These are phyloP conservation scores for Acanthoscelides obtectus DNA, from an alignment of 2,888 invertebrate species.

Conservation along the genomic window DNA sequence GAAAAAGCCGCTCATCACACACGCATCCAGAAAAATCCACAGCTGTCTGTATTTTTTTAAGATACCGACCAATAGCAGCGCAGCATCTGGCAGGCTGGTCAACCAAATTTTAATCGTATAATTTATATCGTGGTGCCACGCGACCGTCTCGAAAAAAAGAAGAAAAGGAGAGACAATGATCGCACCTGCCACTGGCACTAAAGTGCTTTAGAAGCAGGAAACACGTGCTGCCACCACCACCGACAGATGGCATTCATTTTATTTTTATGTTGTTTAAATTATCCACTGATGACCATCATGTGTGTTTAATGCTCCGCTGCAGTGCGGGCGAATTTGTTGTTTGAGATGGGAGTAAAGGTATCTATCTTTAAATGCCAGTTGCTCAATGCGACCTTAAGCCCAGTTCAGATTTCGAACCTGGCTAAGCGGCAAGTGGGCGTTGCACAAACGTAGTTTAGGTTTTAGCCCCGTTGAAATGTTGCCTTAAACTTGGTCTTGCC, in stretches of 20 bases:
- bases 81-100: conserved; percentile 30
- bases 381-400: too few species aligned
- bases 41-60: conserved; percentile 3
- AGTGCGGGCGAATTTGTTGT: background rate
- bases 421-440: too few species aligned
- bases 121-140: conserved; percentile 36
- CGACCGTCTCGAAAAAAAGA: conserved; percentile 28
- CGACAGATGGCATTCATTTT: conserved; percentile 25
- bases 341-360: too few species aligned
- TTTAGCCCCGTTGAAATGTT: too few species aligned
- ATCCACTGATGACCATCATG: conserved; percentile 1
- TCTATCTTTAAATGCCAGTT: too few species aligned
- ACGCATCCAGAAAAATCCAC: conserved; percentile 1
- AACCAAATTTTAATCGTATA: conserved; percentile 33
- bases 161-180: conserved; percentile 26
- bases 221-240: conserved; percentile 23
- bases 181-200: conserved; percentile 34
- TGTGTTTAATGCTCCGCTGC: background rate
- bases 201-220: conserved; percentile 27
- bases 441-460: too few species aligned
- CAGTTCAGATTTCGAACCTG: too few species aligned
- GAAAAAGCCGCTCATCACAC: background rate
- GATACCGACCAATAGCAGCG: conserved; percentile 1
- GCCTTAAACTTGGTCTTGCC: too few species aligned
- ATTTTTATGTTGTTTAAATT: conserved; percentile 3